Evolutionary conservation across 2,797 vertebrate species (phyloP).

Genomic region (Masticophis lateralis): DNA sequence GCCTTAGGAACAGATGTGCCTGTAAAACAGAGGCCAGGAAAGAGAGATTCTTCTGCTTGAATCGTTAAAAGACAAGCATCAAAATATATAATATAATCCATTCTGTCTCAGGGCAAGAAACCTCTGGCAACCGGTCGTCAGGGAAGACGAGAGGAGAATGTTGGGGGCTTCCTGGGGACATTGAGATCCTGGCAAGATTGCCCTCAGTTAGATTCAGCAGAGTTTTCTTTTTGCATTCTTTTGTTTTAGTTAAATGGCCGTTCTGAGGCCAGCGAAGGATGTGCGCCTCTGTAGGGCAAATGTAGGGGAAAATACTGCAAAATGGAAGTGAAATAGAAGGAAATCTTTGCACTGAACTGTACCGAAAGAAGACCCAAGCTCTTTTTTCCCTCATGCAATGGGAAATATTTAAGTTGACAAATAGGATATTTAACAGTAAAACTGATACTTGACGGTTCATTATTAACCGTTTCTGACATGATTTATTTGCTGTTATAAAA

Average conservation of each 20-base stretch:
- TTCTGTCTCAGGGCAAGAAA: not conserved
- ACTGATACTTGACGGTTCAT: constrained; percentile 94
- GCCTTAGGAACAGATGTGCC: not conserved
- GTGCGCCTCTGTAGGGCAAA: constrained; percentile 9
- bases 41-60: not conserved
- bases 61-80: not conserved
- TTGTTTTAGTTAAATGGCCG: not conserved
- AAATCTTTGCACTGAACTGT: constrained; percentile 38
- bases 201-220: not conserved
- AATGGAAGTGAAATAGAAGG: constrained; percentile 24
- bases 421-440: constrained; percentile 88
- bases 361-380: constrained; percentile 72
- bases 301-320: constrained; percentile 27
- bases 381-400: constrained; percentile 80
- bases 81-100: not conserved
- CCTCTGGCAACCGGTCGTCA: not conserved
- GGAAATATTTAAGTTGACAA: constrained; percentile 95
- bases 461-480: constrained; percentile 96
- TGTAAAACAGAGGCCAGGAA: not conserved
- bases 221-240: not conserved
- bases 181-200: not conserved
- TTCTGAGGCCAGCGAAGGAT: not conserved
- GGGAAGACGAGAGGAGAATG: not conserved
- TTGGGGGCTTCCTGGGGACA: not conserved
- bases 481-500: constrained; percentile 92